Evolutionary conservation across 2,797 vertebrate genomes (phyloP).

Genomic region (Decapterus maruadsi): DNA sequence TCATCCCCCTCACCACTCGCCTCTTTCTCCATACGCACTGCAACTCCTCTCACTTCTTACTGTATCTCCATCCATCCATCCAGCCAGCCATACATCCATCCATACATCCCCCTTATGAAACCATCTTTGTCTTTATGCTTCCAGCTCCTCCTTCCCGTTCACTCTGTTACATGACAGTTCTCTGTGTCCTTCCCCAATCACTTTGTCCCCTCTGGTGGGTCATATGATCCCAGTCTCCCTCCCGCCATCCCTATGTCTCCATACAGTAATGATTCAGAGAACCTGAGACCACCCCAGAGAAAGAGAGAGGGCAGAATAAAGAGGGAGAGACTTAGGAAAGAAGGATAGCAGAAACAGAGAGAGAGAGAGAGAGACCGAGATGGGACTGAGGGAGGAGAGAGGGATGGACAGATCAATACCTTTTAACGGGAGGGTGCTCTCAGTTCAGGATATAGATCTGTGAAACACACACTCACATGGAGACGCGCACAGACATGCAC

Average conservation of each 20-base stretch:
- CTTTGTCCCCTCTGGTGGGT: slow-evolving; percentile 36
- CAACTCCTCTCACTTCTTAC: background rate
- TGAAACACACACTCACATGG: slow-evolving; percentile 38
- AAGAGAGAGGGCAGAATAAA: slow-evolving; percentile 4
- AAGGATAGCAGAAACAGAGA: background rate
- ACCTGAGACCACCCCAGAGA: slow-evolving; percentile 77
- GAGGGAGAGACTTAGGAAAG: background rate
- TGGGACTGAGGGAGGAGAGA: slow-evolving; percentile 28
- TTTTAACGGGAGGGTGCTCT: slow-evolving; percentile 73
- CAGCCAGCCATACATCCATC: background rate
- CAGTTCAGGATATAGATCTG: slow-evolving; percentile 64
- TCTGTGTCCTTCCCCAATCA: slow-evolving; percentile 45
- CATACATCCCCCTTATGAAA: background rate
- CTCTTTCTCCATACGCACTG: background rate
- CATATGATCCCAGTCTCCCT: slow-evolving; percentile 52
- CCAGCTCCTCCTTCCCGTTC: background rate
- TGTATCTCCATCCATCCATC: background rate
- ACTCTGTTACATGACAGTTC: slow-evolving; percentile 22
- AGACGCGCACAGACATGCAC: slow-evolving; percentile 1
- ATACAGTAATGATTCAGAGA: slow-evolving; percentile 74
- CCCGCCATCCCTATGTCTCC: slow-evolving; percentile 57
- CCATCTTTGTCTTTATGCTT: background rate
- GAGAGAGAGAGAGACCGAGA: slow-evolving; percentile 26
- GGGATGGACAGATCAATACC: slow-evolving; percentile 75
- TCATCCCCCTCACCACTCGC: slow-evolving; percentile 24